phyloP scores from a whole-genome alignment of 1,140 invertebrate genomes.

The Aphis craccivora region DNA sequence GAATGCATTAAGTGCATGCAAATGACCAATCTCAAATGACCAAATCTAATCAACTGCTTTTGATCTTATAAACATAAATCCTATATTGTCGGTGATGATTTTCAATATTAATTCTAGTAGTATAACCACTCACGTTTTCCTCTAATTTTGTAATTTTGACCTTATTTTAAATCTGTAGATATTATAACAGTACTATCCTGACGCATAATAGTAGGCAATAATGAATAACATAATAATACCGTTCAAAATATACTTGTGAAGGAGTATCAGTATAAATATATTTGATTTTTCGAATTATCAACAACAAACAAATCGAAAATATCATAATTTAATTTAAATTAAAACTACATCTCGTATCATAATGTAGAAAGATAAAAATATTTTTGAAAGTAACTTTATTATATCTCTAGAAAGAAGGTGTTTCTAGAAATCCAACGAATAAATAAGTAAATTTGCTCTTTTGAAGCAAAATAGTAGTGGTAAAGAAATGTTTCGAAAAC shows the following conservation, averaged over 20 bases:
- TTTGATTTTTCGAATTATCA: no score
- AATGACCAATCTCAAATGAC: background rate
- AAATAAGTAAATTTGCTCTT: background rate
- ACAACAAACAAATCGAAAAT: no score
- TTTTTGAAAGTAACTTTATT: background rate
- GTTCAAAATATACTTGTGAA: background rate
- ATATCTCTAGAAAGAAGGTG: background rate
- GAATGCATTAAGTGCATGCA: no score
- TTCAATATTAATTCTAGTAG: no score
- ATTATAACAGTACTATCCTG: background rate
- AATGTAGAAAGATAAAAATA: background rate
- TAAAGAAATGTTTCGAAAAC: slow-evolving; percentile 13
- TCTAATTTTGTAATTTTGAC: no score
- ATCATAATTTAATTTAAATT: background rate
- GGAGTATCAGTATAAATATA: background rate
- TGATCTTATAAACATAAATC: no score
- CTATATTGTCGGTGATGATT: no score
- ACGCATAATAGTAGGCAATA: background rate
- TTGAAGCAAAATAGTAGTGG: background rate
- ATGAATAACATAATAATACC: background rate
- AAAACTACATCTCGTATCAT: background rate
- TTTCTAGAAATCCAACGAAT: background rate
- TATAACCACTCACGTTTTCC: no score
- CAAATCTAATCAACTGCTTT: no score
- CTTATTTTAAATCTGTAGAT: background rate